Evolutionary conservation across 2,888 invertebrate species (phyloP), one percentile per base, ranked within the genome.

Genomic region (Chironomus riparius): DNA sequence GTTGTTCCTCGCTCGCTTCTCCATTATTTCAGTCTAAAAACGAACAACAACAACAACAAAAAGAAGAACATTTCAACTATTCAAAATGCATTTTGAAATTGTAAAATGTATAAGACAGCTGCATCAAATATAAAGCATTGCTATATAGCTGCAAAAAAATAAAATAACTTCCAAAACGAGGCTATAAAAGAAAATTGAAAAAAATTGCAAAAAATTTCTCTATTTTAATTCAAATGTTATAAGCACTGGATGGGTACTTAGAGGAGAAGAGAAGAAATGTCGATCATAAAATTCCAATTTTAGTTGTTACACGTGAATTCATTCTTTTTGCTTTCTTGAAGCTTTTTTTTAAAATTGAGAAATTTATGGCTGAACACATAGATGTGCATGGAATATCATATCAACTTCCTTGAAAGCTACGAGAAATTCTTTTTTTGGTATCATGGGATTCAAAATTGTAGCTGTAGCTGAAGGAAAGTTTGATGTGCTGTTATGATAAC

Each of bases 111-210:
- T 38, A 38, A 71, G 56, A 71, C 71, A 71, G 50, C 56, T 71
- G 24, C 47, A 71, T 48, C 48, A 48, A 48, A 71, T 28, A 71
- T 50, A 71, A 50, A 47, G 71, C 38, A 38, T 38, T 38, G 7
- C 56, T 47, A 47, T 47, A 18, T 48, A 56, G 71, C n/a, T n/a
- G n/a, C n/a, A 70, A 48, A 50, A 22, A 18, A 70, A 71, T 71
- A 24, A 28, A 4, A 4, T 4, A 0, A 6, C 48, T 50, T 22
- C 21, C 71, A 48, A 71, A 71, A 56, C 12, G 47, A 22, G 70
- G 28, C 56, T 56, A 56, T 71, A 71, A 50, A 71, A 56, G 71
- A 71, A 71, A 70, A 71, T 56, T 71, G 71, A 71, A 71, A 71
- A 38, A 38, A 38, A 68, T 28, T 68, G 22, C 68, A 28, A 28